Conservation (phyloP, 2,888 invertebrate species). For the Lasioglossum zephyrum region DNA sequence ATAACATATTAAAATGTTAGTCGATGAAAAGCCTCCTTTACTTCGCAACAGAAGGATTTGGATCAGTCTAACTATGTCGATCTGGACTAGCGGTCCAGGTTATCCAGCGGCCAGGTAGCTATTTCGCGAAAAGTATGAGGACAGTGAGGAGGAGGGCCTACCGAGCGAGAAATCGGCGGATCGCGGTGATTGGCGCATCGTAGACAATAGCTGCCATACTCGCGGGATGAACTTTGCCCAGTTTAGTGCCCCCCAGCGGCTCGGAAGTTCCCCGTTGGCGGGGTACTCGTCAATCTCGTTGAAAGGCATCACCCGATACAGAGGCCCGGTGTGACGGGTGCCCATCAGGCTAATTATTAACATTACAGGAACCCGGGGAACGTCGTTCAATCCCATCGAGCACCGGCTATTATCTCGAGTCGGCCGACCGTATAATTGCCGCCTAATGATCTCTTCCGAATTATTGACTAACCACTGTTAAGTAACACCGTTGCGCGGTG, state of each 20-base stretch:
- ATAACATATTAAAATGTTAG: too few species aligned
- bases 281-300: neutral
- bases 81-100: neutral
- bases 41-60: too few species aligned
- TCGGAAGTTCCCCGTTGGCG: neutral
- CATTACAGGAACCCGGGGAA: conserved; percentile 30
- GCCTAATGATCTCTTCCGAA: conserved; percentile 71
- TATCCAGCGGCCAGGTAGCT: too few species aligned
- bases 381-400: conserved; percentile 24
- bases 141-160: neutral
- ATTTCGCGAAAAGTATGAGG: neutral
- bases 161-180: neutral
- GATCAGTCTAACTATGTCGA: neutral
- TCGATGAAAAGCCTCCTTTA: too few species aligned
- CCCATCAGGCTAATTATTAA: conserved; percentile 40
- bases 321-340: neutral
- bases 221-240: neutral
- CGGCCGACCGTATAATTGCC: conserved; percentile 53
- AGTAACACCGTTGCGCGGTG: conserved; percentile 48
- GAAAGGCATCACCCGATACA: conserved; percentile 17
- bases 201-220: neutral
- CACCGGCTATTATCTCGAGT: conserved; percentile 41
- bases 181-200: neutral
- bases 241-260: neutral
- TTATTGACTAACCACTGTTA: conserved; percentile 69